These are phyloP conservation scores for Andrena bicolor DNA, from an alignment of 2,888 invertebrate genomes.

Conservation along the genomic window DNA sequence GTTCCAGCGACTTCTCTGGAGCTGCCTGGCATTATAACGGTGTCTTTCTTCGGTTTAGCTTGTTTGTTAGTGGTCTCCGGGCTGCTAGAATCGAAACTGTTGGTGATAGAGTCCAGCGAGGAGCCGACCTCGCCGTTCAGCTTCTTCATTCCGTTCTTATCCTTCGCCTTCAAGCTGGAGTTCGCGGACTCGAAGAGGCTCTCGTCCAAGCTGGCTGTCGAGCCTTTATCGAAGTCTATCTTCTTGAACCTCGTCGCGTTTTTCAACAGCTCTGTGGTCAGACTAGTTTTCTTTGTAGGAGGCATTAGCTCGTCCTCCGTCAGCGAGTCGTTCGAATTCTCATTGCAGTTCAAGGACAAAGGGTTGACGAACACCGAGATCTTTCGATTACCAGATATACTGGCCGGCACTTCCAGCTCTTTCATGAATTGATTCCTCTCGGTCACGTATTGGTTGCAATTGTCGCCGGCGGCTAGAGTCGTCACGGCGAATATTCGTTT, in stretches of 20 bases:
- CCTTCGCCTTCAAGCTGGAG: slow-evolving; percentile 76
- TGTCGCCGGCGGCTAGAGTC: slow-evolving; percentile 85
- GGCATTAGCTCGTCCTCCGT: slow-evolving; percentile 79
- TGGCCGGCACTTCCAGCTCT: slow-evolving; percentile 86
- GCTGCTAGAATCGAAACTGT: slow-evolving; percentile 82
- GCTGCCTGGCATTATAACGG: slow-evolving; percentile 76
- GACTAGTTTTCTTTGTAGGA: slow-evolving; percentile 69
- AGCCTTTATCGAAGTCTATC: slow-evolving; percentile 79
- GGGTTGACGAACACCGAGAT: slow-evolving; percentile 90
- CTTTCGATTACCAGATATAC: slow-evolving; percentile 85
- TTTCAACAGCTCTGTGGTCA: slow-evolving; percentile 78
- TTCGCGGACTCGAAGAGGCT: slow-evolving; percentile 81
- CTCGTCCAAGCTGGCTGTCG: slow-evolving; percentile 81
- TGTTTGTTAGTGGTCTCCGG: slow-evolving; percentile 77
- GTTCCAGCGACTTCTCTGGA: slow-evolving; percentile 82
- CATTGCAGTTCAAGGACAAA: slow-evolving; percentile 83
- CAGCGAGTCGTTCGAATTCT: slow-evolving; percentile 82
- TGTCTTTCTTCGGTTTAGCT: slow-evolving; percentile 74
- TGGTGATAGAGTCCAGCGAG: slow-evolving; percentile 82
- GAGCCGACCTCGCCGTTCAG: slow-evolving; percentile 80
- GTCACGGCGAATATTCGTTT: slow-evolving; percentile 87
- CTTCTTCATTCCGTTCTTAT: slow-evolving; percentile 81
- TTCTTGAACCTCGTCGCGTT: slow-evolving; percentile 83
- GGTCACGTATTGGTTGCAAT: slow-evolving; percentile 84
- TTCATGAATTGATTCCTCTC: slow-evolving; percentile 84